These are phyloP conservation scores for Crossocerus cetratus DNA, from an alignment of 2,888 invertebrate species.

Conservation along the genomic window DNA sequence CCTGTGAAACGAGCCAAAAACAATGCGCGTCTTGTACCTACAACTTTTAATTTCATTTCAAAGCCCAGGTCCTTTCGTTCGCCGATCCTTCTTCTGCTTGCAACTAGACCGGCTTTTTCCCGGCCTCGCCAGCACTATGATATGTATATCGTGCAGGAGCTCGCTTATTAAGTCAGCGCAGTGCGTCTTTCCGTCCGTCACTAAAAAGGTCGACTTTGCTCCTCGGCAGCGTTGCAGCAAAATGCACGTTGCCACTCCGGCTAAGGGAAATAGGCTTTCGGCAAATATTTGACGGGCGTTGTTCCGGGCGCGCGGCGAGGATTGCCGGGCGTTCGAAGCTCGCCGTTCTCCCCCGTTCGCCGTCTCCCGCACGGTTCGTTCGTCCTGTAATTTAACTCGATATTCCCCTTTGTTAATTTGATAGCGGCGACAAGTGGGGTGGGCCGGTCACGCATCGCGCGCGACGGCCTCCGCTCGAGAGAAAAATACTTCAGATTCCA, in stretches of 20 bases:
- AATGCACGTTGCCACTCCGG: slow-evolving; percentile 17
- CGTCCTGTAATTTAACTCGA: slow-evolving; percentile 67
- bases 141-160: slow-evolving; percentile 12
- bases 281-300: slow-evolving; percentile 61
- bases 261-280: slow-evolving; percentile 40
- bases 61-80: slow-evolving; percentile 40
- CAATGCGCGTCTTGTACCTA: slow-evolving; percentile 25
- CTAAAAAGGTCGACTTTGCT: slow-evolving; percentile 27
- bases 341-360: slow-evolving; percentile 15
- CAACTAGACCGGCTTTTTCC: slow-evolving; percentile 20
- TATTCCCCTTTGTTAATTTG: slow-evolving; percentile 69
- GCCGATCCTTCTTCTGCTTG: slow-evolving; percentile 3
- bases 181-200: slow-evolving; percentile 26
- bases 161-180: slow-evolving; percentile 44
- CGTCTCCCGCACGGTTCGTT: slow-evolving; percentile 14
- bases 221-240: slow-evolving; percentile 49
- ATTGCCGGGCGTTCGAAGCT: slow-evolving; percentile 39
- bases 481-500: slow-evolving; percentile 70
- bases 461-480: slow-evolving; percentile 20
- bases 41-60: slow-evolving; percentile 65
- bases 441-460: slow-evolving; percentile 15
- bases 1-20: slow-evolving; percentile 32
- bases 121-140: slow-evolving; percentile 22
- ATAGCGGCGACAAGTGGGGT: slow-evolving; percentile 37
- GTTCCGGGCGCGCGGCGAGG: slow-evolving; percentile 28